A percentile compares a stretch with the other conserved stretches of the same genome.
Conservation (phyloP, 2,888 invertebrate species). For the Stegophylla sp. region DNA sequence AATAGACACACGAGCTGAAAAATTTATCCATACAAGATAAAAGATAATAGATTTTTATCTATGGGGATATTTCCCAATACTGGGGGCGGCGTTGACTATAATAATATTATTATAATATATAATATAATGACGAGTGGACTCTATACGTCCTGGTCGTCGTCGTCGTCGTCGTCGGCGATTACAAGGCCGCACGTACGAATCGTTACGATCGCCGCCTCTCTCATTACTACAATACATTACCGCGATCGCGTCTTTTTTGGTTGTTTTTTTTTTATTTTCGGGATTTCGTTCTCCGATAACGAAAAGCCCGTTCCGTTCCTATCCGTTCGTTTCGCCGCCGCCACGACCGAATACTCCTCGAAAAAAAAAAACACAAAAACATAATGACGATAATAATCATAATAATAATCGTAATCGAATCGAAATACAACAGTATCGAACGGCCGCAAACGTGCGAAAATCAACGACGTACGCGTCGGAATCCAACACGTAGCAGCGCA, state of each 20-base stretch:
- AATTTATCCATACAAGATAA: too few relatives aligned
- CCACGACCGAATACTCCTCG: too few relatives aligned
- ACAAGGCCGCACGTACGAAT: conserved; percentile 43
- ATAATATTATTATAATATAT: too few relatives aligned
- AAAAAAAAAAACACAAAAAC: too few relatives aligned
- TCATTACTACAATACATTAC: conserved; percentile 34
- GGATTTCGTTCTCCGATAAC: neutral
- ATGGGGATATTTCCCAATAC: too few relatives aligned
- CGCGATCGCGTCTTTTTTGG: neutral
- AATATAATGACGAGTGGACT: too few relatives aligned
- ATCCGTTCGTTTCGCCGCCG: neutral
- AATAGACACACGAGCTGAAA: too few relatives aligned
- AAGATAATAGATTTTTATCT: too few relatives aligned
- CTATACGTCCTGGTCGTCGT: too few relatives aligned
- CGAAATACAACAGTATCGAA: conserved; percentile 4
- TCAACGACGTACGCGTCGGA: conserved; percentile 44
- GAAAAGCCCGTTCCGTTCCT: neutral
- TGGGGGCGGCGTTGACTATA: too few relatives aligned
- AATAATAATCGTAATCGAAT: neutral
- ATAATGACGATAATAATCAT: neutral
- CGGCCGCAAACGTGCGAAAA: conserved; percentile 31
- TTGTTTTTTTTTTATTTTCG: neutral
- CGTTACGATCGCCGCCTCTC: conserved; percentile 46
- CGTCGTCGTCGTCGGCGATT: neutral
- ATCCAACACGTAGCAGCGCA: neutral